A percentile compares a stretch with the other conserved stretches of the same genome.
These are phyloP conservation scores for Schizothorax lantsangensis DNA, from an alignment of 2,797 vertebrate species.

Conservation along the genomic window DNA sequence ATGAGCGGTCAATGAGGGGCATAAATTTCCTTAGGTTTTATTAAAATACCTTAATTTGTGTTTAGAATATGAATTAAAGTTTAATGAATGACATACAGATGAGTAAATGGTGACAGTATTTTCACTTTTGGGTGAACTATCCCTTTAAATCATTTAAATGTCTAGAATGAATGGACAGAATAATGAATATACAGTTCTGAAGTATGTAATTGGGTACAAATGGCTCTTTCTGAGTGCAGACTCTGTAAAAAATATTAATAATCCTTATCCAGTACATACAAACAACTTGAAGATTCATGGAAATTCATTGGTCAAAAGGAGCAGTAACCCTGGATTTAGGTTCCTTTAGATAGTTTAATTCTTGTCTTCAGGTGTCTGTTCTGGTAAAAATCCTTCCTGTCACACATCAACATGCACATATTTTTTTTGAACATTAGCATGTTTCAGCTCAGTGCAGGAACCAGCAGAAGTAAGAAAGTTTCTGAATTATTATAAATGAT, in stretches of 20 bases:
- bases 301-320: not conserved
- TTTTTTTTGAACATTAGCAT: not conserved
- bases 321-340: not conserved
- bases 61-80: not conserved
- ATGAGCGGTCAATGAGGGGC: not conserved
- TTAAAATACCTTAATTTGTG: not conserved
- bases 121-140: not conserved
- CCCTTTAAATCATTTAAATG: not conserved
- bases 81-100: not conserved
- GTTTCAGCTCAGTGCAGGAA: not conserved
- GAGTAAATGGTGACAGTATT: not conserved
- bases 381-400: slow-evolving; percentile 3
- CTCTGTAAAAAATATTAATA: not conserved
- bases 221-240: not conserved
- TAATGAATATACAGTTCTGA: not conserved
- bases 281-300: not conserved
- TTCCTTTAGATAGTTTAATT: not conserved
- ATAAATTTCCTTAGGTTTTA: not conserved
- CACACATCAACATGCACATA: not conserved
- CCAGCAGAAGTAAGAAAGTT: not conserved
- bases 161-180: not conserved
- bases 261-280: not conserved
- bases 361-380: not conserved
- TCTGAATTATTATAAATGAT: not conserved
- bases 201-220: not conserved